phyloP scores from a whole-genome alignment of 2,888 invertebrate species.

The Hoplodrina blanda region DNA sequence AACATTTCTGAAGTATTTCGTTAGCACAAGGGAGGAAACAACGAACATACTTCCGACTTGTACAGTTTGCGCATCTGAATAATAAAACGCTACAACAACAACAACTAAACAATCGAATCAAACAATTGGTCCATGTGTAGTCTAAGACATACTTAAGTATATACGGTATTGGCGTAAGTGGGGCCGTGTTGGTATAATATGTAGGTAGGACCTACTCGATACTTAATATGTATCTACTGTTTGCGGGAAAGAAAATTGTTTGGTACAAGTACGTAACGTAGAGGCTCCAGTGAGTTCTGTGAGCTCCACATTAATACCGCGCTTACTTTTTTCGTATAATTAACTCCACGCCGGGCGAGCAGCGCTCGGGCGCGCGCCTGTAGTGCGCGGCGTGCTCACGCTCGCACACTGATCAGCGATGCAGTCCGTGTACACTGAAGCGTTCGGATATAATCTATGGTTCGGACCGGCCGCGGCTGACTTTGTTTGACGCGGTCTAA shows the following conservation, averaged over 20 bases:
- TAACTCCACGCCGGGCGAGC: slow-evolving; percentile 10
- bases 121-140: not conserved
- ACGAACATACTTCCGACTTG: too few species aligned
- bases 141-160: too few species aligned
- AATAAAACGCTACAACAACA: not conserved
- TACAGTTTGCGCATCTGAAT: too few species aligned
- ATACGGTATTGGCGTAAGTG: not conserved
- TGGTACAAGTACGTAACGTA: not conserved
- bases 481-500: not conserved
- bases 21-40: too few species aligned
- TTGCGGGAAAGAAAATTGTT: not conserved
- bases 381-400: slow-evolving; percentile 5
- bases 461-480: not conserved
- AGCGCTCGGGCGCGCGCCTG: not conserved
- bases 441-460: slow-evolving; percentile 2
- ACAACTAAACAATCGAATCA: not conserved
- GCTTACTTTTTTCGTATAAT: slow-evolving; percentile 37
- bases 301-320: slow-evolving; percentile 4
- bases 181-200: not conserved
- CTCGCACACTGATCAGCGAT: too few species aligned
- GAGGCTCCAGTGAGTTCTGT: not conserved
- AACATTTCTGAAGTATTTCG: too few species aligned
- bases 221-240: not conserved
- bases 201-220: too few species aligned
- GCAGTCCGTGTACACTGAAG: slow-evolving; percentile 6